A percentile compares a stretch with the other conserved stretches of the same genome.
Conservation (phyloP, 2,888 invertebrate genomes). For the Hyalella azteca region DNA sequence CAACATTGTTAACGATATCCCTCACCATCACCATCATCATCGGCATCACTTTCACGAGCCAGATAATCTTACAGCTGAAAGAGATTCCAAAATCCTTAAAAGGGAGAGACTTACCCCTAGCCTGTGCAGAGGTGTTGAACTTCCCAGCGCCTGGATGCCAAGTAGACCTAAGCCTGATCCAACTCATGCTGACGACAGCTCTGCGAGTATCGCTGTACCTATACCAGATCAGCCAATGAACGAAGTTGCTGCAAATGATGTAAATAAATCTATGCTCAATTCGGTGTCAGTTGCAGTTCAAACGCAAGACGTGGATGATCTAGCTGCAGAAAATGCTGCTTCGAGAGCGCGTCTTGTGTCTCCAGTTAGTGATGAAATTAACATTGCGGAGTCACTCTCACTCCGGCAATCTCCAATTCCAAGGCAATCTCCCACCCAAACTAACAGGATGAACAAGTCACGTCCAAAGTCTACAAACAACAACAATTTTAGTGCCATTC, state of each 20-base stretch:
- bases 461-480: no score
- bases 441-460: no score
- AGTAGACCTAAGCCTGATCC: not conserved
- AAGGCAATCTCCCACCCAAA: no score
- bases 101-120: not conserved
- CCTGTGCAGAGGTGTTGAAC: not conserved
- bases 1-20: not conserved
- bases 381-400: not conserved
- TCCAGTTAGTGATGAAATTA: not conserved
- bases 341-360: no score
- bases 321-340: not conserved
- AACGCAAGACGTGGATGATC: not conserved
- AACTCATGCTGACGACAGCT: not conserved
- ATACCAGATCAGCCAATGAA: no score
- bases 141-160: not conserved
- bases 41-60: not conserved
- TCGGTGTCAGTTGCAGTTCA: constrained; percentile 11
- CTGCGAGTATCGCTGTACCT: not conserved
- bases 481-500: no score
- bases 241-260: no score
- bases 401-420: no score
- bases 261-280: no score
- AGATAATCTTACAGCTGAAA: not conserved
- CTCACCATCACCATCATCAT: not conserved
- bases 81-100: constrained; percentile 1